phyloP scores from a whole-genome alignment of 2,888 invertebrate genomes.

The Itoplectis maculator region DNA sequence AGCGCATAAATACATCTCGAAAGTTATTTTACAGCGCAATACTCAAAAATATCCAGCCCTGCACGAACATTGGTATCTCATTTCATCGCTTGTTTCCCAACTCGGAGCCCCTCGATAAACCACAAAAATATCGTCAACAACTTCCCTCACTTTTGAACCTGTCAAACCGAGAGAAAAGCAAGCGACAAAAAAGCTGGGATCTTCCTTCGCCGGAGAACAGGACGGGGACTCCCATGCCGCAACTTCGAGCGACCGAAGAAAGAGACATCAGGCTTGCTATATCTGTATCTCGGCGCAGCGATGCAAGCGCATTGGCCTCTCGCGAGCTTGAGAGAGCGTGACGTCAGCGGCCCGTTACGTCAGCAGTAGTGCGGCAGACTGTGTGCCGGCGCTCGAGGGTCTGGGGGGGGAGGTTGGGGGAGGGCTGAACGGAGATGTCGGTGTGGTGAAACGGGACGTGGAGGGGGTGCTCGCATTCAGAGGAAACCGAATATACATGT shows the following conservation, averaged over 20 bases:
- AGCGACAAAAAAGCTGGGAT: neutral
- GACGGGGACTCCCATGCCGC: neutral
- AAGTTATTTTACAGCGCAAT: no score
- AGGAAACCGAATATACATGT: slow-evolving; percentile 23
- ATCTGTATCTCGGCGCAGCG: slow-evolving; percentile 53
- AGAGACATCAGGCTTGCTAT: slow-evolving; percentile 30
- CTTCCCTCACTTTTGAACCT: neutral
- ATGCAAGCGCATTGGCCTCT: slow-evolving; percentile 68
- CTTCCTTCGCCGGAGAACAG: neutral
- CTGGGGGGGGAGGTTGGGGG: neutral
- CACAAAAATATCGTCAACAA: slow-evolving; percentile 1
- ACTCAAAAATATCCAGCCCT: no score
- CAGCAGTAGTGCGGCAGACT: slow-evolving; percentile 77
- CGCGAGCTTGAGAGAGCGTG: slow-evolving; percentile 64
- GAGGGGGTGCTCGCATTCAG: slow-evolving; percentile 29
- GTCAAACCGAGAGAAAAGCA: neutral
- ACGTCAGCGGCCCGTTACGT: slow-evolving; percentile 79
- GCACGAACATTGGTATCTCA: no score
- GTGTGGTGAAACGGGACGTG: no score
- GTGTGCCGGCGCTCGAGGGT: slow-evolving; percentile 63
- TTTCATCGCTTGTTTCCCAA: no score
- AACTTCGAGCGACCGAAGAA: slow-evolving; percentile 4
- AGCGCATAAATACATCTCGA: no score
- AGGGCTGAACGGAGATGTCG: no score
- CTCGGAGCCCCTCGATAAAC: neutral